Conservation (phyloP, 1,140 invertebrate species). For the Delia radicum region DNA sequence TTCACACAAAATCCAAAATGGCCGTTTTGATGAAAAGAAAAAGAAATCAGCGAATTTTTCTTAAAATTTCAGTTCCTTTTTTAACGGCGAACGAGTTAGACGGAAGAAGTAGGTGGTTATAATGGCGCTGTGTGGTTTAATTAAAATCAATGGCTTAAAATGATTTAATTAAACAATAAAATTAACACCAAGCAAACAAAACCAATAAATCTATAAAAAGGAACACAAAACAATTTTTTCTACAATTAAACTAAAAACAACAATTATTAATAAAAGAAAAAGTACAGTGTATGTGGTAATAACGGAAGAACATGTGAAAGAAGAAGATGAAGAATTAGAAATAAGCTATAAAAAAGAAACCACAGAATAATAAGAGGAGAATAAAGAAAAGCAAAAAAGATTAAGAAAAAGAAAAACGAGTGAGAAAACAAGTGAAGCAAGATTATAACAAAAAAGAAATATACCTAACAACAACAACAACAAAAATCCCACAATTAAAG, state of each 20-base stretch:
- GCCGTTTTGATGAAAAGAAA: neutral
- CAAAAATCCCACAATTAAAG: neutral
- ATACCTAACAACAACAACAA: neutral
- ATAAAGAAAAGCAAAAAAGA: neutral
- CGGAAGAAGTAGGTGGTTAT: neutral
- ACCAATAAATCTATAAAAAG: neutral
- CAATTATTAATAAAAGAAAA: slow-evolving; percentile 1
- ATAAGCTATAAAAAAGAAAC: neutral
- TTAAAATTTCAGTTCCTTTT: slow-evolving; percentile 13
- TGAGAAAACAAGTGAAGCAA: slow-evolving; percentile 4
- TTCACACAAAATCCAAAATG: neutral
- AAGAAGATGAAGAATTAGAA: neutral
- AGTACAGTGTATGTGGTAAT: slow-evolving; percentile 24
- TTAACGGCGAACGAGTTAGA: slow-evolving; percentile 9
- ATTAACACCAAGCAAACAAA: neutral
- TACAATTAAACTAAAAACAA: neutral
- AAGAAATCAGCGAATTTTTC: neutral
- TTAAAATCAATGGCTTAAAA: neutral
- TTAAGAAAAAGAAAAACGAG: neutral
- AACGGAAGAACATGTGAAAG: neutral
- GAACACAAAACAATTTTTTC: neutral
- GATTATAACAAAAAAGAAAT: neutral
- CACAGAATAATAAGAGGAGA: neutral
- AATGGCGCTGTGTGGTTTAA: slow-evolving; percentile 11
- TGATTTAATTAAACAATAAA: slow-evolving; percentile 10